Evolutionary conservation across 2,113 vertebrate species (phyloP), one percentile per base, ranked within the genome.

Genomic region (Epinephelus fuscoguttatus): DNA sequence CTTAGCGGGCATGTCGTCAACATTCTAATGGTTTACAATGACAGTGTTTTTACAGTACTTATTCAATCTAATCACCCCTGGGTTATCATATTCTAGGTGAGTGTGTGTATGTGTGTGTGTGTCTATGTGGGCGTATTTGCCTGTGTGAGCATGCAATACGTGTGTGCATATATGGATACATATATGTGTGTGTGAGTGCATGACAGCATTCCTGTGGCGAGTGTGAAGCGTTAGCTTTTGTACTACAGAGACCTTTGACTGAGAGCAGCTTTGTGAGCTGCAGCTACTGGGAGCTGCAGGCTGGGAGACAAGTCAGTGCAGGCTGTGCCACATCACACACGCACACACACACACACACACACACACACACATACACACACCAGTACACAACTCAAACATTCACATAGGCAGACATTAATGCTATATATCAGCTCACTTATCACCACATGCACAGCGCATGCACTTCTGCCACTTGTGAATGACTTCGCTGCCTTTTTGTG

Each of bases 231-330:
- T 84, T 90, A 77, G 78, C 86, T 80, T 93, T 92, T 91, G 82
- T 84, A 90, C 81, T 82, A 70, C 81, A 68, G 76, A 88, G 88
- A 87, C 88, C 87, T 91, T 90, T 89, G 86, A 89, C 86, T 89
- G 81, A 88, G 87, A 75, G 63, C 63, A 84, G 87, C 67, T 92
- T 87, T 78, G 82, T 82, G 78, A 85, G 79, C 56, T 50, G 72
- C 61, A 87, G 85, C 90, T 88, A 92, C 89, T 1, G 53, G 78
- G 82, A 86, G 86, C 82, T 89, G 78, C 76, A 91, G 83, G 88
- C 84, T 80, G 62, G 21, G 86, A 77, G 89, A 92, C 94, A 94
- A 94, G 94, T 93, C 87, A 74, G 90, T 52, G 90, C 94, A 94
- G 75, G 94, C 80, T 63, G 25, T 27, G 72, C 86, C 87, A 91